Evolutionary conservation across 2,113 vertebrate genomes (phyloP).

Genomic region (Zapornia atra): DNA sequence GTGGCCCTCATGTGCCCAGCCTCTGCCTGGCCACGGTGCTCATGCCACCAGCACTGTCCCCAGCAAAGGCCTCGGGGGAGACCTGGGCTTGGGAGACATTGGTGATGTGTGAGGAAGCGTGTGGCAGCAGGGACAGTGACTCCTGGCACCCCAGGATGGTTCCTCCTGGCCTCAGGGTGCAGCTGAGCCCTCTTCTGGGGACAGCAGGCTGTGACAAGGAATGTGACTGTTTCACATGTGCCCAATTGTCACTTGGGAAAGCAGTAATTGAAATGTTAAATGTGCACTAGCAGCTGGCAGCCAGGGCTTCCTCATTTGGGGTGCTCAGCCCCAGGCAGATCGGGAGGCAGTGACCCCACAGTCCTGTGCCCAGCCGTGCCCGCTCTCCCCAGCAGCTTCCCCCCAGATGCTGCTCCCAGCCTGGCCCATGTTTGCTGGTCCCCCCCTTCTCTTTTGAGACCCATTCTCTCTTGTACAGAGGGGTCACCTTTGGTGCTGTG

Average conservation of each 20-base stretch:
- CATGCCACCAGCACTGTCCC: not conserved
- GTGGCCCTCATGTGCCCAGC: not conserved
- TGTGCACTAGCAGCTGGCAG: fast-evolving
- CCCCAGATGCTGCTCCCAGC: not conserved
- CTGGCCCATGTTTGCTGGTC: fast-evolving
- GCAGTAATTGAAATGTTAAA: not conserved
- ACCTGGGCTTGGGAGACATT: not conserved
- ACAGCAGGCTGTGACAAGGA: not conserved
- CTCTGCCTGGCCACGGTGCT: not conserved
- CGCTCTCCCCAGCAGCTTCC: not conserved
- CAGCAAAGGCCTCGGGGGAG: fast-evolving
- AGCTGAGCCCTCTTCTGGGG: not conserved
- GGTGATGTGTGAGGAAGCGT: fast-evolving
- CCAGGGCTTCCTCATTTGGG: not conserved
- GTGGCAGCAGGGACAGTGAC: not conserved
- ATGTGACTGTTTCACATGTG: fast-evolving
- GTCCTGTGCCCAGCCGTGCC: not conserved
- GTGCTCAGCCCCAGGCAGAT: not conserved
- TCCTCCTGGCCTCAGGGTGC: not conserved
- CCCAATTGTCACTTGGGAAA: not conserved
- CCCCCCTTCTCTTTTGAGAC: not conserved
- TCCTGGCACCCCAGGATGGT: not conserved
- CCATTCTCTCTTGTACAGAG: fast-evolving
- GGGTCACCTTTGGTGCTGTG: not conserved
- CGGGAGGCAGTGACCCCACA: fast-evolving